Evolutionary conservation across 2,888 invertebrate genomes (phyloP).

Genomic region (Taphrorychus bicolor): DNA sequence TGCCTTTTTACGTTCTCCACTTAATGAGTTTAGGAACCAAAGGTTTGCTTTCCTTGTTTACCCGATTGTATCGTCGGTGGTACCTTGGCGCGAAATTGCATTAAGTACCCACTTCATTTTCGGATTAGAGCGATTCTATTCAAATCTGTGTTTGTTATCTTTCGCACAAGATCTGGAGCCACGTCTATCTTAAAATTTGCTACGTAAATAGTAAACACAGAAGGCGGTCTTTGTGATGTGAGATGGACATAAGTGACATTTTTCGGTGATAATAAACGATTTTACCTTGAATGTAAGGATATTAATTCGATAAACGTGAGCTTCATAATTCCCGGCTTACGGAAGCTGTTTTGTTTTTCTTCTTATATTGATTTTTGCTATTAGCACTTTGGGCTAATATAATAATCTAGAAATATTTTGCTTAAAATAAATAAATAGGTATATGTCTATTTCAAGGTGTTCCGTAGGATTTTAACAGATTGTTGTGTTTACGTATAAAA

Average conservation of each 20-base stretch:
- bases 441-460: no score
- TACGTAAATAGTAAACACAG: no score
- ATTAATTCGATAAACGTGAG: background rate
- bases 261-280: slow-evolving; percentile 1
- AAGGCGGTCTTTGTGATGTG: no score
- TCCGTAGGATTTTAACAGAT: slow-evolving; percentile 18
- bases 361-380: background rate
- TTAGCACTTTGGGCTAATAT: background rate
- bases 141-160: background rate
- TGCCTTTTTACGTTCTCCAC: slow-evolving; percentile 25
- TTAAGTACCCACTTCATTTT: background rate
- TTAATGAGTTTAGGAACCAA: slow-evolving; percentile 33
- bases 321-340: background rate
- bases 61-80: no score
- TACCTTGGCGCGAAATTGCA: no score
- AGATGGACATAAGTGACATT: no score
- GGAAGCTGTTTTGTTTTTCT: background rate
- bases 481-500: slow-evolving; percentile 8
- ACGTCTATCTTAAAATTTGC: no score
- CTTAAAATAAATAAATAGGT: no score
- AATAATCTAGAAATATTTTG: no score
- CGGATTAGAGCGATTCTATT: background rate
- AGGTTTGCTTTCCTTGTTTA: slow-evolving; percentile 12
- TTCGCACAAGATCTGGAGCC: no score
- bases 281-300: background rate